phyloP scores from a whole-genome alignment of 2,888 invertebrate genomes.

The Hypolimnas misippus region DNA sequence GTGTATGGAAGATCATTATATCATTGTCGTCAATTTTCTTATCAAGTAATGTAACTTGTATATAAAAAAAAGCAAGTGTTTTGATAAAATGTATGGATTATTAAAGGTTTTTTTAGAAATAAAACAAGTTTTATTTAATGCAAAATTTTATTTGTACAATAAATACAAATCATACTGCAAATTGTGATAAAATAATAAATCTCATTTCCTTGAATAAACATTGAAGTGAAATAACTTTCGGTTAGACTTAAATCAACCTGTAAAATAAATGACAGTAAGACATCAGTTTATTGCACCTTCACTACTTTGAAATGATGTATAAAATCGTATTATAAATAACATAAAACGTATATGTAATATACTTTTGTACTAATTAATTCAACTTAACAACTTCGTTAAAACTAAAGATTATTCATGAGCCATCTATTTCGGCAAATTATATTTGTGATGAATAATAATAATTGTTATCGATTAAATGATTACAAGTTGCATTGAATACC shows the following conservation, averaged over 20 bases:
- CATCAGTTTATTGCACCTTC: conserved; percentile 64
- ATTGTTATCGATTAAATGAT: conserved; percentile 35
- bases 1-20: too few relatives aligned
- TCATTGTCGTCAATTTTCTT: too few relatives aligned
- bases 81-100: background rate
- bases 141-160: conserved; percentile 83
- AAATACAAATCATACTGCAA: conserved; percentile 83
- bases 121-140: conserved; percentile 60
- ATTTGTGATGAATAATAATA: conserved; percentile 58
- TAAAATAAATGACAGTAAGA: conserved; percentile 31
- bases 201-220: conserved; percentile 72
- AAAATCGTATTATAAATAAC: conserved; percentile 45
- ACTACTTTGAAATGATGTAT: conserved; percentile 48
- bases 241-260: conserved; percentile 30
- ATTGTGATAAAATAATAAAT: conserved; percentile 77
- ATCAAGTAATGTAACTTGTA: too few relatives aligned
- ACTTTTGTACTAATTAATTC: conserved; percentile 76
- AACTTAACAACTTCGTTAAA: conserved; percentile 55
- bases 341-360: conserved; percentile 49
- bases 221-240: conserved; percentile 29
- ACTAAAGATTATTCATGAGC: conserved; percentile 31
- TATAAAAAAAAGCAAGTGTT: too few relatives aligned
- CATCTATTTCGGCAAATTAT: conserved; percentile 22
- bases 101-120: conserved; percentile 44
- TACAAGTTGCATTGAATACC: conserved; percentile 48